Evolutionary conservation across 2,797 vertebrate genomes (phyloP).

Genomic region (Myotis findleyi): DNA sequence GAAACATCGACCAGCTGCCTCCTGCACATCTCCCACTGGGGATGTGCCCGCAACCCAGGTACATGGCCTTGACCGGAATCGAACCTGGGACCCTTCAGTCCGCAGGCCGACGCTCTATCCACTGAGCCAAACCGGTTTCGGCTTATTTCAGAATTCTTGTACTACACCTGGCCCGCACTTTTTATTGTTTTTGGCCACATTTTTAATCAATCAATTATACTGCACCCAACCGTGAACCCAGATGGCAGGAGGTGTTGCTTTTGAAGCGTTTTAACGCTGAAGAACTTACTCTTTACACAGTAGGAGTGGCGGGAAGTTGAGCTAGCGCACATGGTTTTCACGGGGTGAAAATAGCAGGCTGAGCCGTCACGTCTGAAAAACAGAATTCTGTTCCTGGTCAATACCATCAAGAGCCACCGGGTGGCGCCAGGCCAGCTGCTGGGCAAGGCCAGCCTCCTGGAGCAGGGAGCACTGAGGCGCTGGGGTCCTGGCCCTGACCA

Average conservation of each 20-base stretch:
- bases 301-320: not conserved
- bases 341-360: not conserved
- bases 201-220: not conserved
- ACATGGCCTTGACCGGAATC: too few species aligned
- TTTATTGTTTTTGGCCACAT: not conserved
- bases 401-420: not conserved
- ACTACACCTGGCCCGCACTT: not conserved
- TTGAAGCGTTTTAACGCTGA: not conserved
- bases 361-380: not conserved
- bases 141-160: not conserved
- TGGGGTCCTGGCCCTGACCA: not conserved
- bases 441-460: too few species aligned
- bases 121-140: too few species aligned
- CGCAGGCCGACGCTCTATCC: too few species aligned
- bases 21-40: too few species aligned
- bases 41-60: too few species aligned
- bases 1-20: too few species aligned
- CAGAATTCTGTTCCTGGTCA: not conserved
- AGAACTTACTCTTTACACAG: not conserved
- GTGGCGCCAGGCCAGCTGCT: not conserved
- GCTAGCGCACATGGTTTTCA: not conserved
- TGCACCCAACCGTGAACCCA: accelerated
- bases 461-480: not conserved
- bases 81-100: too few species aligned
- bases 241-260: not conserved